Conservation (phyloP, 2,797 vertebrate genomes). For the Coendou prehensilis region DNA sequence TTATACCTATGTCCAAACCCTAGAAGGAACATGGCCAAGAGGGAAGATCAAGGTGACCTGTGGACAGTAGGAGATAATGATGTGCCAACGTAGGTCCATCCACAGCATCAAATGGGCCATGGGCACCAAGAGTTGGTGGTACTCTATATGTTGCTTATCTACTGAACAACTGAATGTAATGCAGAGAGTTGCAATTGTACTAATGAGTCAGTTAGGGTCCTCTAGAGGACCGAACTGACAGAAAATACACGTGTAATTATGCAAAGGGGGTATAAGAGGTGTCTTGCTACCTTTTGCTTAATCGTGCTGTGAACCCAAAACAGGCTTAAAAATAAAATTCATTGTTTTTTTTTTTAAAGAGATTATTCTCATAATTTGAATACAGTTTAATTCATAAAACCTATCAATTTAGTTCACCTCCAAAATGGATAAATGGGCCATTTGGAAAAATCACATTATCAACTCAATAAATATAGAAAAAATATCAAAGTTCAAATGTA, state of each 20-base stretch:
- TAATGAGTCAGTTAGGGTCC: neutral
- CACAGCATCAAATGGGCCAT: neutral
- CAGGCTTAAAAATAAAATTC: neutral
- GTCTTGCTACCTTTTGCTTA: neutral
- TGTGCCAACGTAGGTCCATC: neutral
- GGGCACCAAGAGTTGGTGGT: too few relatives aligned
- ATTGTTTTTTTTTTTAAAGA: neutral
- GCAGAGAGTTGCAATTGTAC: neutral
- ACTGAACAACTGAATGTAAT: neutral
- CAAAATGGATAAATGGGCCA: neutral
- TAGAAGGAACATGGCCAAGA: neutral
- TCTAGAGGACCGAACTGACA: neutral
- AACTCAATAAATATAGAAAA: slow-evolving; percentile 15
- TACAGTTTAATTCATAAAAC: slow-evolving; percentile 3
- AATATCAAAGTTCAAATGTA: neutral
- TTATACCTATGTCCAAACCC: neutral
- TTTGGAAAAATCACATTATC: neutral
- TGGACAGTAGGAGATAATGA: neutral
- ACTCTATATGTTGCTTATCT: neutral
- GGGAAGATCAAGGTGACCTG: neutral
- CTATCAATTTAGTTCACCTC: neutral
- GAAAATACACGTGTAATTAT: neutral
- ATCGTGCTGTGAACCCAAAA: neutral
- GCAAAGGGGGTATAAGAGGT: neutral
- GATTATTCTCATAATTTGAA: neutral